Conservation (phyloP, 1,140 invertebrate species). For the Neocloeon triangulifer region DNA sequence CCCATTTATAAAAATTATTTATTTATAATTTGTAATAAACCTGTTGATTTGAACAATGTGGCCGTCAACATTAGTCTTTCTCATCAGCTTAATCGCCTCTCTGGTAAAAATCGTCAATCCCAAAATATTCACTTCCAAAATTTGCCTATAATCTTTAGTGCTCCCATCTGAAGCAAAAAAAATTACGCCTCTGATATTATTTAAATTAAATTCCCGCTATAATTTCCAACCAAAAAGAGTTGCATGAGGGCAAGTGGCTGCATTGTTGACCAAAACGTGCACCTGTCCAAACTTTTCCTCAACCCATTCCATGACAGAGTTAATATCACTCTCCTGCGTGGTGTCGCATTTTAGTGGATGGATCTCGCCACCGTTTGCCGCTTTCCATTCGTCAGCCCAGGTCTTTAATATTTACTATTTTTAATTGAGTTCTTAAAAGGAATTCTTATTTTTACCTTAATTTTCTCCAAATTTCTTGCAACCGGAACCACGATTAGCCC, state of each 20-base stretch:
- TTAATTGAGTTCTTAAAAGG: too few relatives aligned
- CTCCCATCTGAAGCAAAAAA: too few relatives aligned
- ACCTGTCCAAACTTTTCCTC: slow-evolving; percentile 22
- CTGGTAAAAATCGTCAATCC: slow-evolving; percentile 25
- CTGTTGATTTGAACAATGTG: slow-evolving; percentile 16
- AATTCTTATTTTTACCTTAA: slow-evolving; percentile 25
- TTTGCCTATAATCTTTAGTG: neutral
- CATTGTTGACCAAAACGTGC: slow-evolving; percentile 41
- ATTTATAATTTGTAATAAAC: too few relatives aligned
- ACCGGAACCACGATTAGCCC: slow-evolving; percentile 45
- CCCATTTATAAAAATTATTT: too few relatives aligned
- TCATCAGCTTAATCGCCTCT: slow-evolving; percentile 26
- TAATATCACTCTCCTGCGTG: slow-evolving; percentile 1
- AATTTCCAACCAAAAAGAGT: too few relatives aligned
- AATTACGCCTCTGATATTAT: too few relatives aligned
- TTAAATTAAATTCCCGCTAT: too few relatives aligned
- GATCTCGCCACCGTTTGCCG: slow-evolving; percentile 9
- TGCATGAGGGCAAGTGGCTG: too few relatives aligned
- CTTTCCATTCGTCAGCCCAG: neutral
- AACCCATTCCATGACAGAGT: neutral
- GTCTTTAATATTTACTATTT: too few relatives aligned
- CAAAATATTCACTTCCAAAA: slow-evolving; percentile 27
- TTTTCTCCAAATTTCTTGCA: slow-evolving; percentile 31
- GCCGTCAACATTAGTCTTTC: slow-evolving; percentile 19
- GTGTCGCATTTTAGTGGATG: neutral